phyloP scores from a whole-genome alignment of 2,888 invertebrate genomes.

The Lasioglossum leucozonium region DNA sequence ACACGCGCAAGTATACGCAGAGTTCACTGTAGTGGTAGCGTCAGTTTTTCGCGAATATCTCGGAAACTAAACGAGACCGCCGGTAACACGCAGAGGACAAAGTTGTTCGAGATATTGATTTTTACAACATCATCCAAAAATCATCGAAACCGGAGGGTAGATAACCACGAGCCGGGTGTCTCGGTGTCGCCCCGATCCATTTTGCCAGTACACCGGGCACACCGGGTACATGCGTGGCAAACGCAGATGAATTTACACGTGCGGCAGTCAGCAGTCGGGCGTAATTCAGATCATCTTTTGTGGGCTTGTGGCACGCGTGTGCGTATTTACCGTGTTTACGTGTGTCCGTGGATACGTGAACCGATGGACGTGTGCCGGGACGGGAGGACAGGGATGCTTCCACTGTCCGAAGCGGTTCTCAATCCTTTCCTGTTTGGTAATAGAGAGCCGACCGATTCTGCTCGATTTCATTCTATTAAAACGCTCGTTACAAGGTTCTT shows the following conservation, averaged over 20 bases:
- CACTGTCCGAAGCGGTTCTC: constrained; percentile 72
- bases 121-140: neutral
- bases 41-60: no score
- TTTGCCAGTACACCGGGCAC: constrained; percentile 40
- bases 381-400: constrained; percentile 62
- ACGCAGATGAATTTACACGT: constrained; percentile 78
- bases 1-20: neutral
- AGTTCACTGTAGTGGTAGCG: no score
- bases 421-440: constrained; percentile 50
- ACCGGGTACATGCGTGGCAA: constrained; percentile 59
- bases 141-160: neutral
- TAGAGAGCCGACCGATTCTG: constrained; percentile 32
- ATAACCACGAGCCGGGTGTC: neutral
- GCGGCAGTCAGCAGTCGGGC: constrained; percentile 74
- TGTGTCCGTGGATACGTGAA: neutral
- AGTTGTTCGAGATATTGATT: no score
- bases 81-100: no score
- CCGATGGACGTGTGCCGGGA: constrained; percentile 18
- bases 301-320: constrained; percentile 60
- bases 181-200: neutral
- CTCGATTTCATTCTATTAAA: constrained; percentile 41
- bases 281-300: constrained; percentile 76
- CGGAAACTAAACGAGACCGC: no score
- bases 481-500: constrained; percentile 25
- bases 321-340: constrained; percentile 51